Base-by-base conservation (phyloP, 2,797 vertebrate species). In the Anas bernieri region DNA sequence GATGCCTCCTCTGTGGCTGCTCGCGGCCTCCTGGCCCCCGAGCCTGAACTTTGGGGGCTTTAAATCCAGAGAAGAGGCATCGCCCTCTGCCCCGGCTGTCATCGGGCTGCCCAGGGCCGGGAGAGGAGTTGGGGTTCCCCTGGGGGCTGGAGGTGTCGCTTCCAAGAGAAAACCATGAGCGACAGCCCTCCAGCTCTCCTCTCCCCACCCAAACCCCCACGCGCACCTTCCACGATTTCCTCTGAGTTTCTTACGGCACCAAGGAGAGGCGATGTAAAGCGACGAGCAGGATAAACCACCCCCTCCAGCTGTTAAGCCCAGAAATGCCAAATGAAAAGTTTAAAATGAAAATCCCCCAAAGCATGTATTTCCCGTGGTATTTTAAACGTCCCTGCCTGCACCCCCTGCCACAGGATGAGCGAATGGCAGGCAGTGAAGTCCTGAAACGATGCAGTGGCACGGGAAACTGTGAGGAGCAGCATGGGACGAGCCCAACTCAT, bases 1-100 rank as follows among this genome's bases (percentile, higher is more conserved):
- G 54, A 89, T 88, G 94, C 37, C 61, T 88, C 91, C 79, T 78
- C 86, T 35, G 37, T 41, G 61, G 91, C 76, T 88, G 72, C 78
- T 70, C n/a, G 33, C 48, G 12, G 22, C 46, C 46, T 48, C 46
- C 46, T 48, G 22, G 12, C 12, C 46, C 46, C 46, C 46, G 12
- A 83, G 55, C 26, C 43, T 25, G 7, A 64, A 23, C 25, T 55
- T 46, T 8, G 48, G 39, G 12, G 11, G 22, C 33, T 31, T 31
- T 26, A 33, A 58, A 62, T 37, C n/a, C 3, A 35, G 48, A 79
- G 58, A 78, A 31, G 22, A 30, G 17, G 11, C 12, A 11, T 52
- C 1, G 0, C 63, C 7, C 26, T 87, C 20, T 31, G 21, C 5
- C 15, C 37, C 43, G 14, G 28, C 58, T 67, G n/a, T 33, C 63